Conservation (phyloP, 2,888 invertebrate species). For the Marasmarcha lunaedactyla region DNA sequence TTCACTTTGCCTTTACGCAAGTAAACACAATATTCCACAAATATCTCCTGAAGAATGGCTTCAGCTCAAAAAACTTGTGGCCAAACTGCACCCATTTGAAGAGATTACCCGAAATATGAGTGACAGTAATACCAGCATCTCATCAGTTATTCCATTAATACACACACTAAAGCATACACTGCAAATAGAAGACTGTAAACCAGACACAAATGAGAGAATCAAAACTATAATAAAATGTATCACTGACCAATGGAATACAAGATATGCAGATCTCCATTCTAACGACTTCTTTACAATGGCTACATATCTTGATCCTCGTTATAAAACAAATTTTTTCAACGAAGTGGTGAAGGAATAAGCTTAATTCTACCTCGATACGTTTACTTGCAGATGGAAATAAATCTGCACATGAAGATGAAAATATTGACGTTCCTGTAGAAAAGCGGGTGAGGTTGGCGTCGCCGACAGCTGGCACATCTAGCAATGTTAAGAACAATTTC, state of each 20-base stretch:
- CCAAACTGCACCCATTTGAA: slow-evolving; percentile 17
- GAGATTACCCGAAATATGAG: slow-evolving; percentile 16
- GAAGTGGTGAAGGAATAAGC: slow-evolving; percentile 5
- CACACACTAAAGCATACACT: background rate
- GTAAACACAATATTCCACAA: slow-evolving; percentile 12
- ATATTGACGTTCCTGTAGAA: too few relatives aligned
- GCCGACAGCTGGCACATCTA: too few relatives aligned
- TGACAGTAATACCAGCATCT: slow-evolving; percentile 14
- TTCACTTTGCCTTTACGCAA: slow-evolving; percentile 8
- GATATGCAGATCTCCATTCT: slow-evolving; percentile 3
- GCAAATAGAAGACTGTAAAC: slow-evolving; percentile 2
- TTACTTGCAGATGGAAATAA: too few relatives aligned
- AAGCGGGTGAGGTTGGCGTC: too few relatives aligned
- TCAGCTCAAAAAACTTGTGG: slow-evolving; percentile 13
- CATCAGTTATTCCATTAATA: slow-evolving; percentile 17
- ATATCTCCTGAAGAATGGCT: slow-evolving; percentile 16
- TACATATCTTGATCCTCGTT: slow-evolving; percentile 12
- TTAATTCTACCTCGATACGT: too few relatives aligned
- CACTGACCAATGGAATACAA: too few relatives aligned
- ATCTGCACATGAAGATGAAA: too few relatives aligned
- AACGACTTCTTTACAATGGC: slow-evolving; percentile 10
- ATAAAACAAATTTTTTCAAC: slow-evolving; percentile 11
- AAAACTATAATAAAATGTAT: background rate
- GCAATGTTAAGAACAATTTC: too few relatives aligned
- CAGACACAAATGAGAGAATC: slow-evolving; percentile 1